Percentiles rank a stretch among this genome's conserved stretches.
Evolutionary conservation across 2,113 vertebrate genomes (phyloP).

Genomic region (Rhinoptilus africanus): DNA sequence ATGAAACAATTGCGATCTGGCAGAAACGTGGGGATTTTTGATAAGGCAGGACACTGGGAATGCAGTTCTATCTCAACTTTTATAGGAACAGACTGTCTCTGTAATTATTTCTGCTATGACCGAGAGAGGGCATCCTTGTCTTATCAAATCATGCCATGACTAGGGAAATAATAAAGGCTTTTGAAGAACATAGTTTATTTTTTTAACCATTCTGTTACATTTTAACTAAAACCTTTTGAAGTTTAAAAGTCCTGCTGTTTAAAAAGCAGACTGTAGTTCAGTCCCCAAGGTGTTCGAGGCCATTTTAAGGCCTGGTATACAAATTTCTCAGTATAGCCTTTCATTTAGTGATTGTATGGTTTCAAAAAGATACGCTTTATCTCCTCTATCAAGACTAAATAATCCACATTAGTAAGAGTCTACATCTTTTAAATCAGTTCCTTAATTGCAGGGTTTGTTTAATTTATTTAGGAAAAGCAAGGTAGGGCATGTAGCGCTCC

Average conservation of each 20-base stretch:
- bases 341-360: not conserved
- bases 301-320: not conserved
- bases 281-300: not conserved
- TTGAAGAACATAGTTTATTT: not conserved
- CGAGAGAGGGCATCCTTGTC: slow-evolving; percentile 20
- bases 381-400: not conserved
- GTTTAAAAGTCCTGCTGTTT: not conserved
- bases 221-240: not conserved
- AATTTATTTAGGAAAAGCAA: not conserved
- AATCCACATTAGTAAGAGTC: not conserved
- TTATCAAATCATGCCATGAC: not conserved
- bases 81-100: fast-evolving
- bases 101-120: not conserved
- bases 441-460: not conserved
- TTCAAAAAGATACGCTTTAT: not conserved
- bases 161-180: not conserved
- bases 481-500: not conserved
- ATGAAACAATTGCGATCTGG: not conserved
- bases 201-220: not conserved
- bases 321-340: not conserved
- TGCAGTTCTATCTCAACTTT: not conserved
- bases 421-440: not conserved
- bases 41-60: not conserved
- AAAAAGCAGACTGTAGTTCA: not conserved
- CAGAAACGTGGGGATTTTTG: not conserved